Conservation (phyloP, 1,140 invertebrate genomes). For the Lutraria rhynchaena region DNA sequence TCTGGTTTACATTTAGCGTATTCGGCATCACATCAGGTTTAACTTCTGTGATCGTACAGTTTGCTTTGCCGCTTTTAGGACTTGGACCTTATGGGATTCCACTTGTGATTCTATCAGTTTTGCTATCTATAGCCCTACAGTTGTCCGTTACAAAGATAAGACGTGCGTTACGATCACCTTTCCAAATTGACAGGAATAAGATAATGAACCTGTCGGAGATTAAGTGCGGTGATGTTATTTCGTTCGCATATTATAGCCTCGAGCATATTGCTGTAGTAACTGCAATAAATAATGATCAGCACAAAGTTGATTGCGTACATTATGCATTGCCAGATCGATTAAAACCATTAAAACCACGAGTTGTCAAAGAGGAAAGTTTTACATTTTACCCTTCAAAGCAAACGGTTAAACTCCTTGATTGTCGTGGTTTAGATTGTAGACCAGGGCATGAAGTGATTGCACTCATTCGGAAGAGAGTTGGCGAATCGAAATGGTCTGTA, state of each 20-base stretch:
- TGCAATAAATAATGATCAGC: background rate
- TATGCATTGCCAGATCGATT: background rate
- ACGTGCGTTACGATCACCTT: background rate
- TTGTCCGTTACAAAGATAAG: background rate
- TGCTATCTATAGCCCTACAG: slow-evolving; percentile 14
- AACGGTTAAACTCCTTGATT: slow-evolving; percentile 4
- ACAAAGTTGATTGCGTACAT: background rate
- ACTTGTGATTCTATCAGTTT: slow-evolving; percentile 6
- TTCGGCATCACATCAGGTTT: slow-evolving; percentile 16
- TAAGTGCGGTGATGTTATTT: background rate
- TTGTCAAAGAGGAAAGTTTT: background rate
- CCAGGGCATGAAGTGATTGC: background rate
- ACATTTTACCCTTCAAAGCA: background rate
- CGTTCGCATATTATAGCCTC: background rate
- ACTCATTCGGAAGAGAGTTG: slow-evolving; percentile 1
- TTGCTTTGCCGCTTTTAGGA: slow-evolving; percentile 8
- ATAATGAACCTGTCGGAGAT: background rate
- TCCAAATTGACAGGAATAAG: background rate
- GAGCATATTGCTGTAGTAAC: background rate
- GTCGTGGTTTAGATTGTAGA: background rate
- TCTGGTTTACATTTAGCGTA: slow-evolving; percentile 40
- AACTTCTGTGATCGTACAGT: slow-evolving; percentile 2
- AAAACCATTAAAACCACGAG: background rate
- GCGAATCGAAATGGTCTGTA: slow-evolving; percentile 20
- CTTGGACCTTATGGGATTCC: slow-evolving; percentile 29